Conservation (phyloP, 1,140 invertebrate genomes). For the Bombus balteatus region DNA sequence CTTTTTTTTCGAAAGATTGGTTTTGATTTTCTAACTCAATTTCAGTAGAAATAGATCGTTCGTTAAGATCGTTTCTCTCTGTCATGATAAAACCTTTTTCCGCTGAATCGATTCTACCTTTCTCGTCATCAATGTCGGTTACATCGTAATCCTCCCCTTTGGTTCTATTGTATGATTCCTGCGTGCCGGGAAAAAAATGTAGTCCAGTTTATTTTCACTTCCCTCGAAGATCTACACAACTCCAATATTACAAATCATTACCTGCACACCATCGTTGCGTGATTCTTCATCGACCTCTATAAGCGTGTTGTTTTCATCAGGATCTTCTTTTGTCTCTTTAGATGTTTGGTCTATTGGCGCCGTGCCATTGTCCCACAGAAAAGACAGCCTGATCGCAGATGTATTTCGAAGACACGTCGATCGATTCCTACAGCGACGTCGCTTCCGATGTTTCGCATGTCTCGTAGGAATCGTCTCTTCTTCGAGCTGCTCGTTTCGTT, state of each 20-base stretch:
- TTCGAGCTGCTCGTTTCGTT: constrained; percentile 1
- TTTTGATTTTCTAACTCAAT: neutral
- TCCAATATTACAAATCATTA: neutral
- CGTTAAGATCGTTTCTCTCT: neutral
- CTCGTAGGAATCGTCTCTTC: constrained; percentile 18
- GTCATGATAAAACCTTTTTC: neutral
- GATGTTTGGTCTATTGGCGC: neutral
- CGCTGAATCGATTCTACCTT: neutral
- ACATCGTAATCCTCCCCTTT: neutral
- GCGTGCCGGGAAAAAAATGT: neutral
- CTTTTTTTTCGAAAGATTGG: neutral
- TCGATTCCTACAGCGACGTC: constrained; percentile 40
- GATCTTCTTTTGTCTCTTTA: neutral
- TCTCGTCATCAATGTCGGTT: neutral
- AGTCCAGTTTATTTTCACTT: neutral
- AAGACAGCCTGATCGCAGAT: neutral
- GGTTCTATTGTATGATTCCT: neutral
- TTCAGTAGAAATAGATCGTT: neutral
- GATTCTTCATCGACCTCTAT: neutral
- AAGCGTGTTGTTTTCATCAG: neutral
- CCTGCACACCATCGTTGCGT: neutral
- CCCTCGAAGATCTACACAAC: neutral
- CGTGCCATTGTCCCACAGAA: neutral
- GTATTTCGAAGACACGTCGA: neutral
- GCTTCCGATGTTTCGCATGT: constrained; percentile 44